Conservation (phyloP, 2,797 vertebrate genomes). For the Echeneis naucrates region DNA sequence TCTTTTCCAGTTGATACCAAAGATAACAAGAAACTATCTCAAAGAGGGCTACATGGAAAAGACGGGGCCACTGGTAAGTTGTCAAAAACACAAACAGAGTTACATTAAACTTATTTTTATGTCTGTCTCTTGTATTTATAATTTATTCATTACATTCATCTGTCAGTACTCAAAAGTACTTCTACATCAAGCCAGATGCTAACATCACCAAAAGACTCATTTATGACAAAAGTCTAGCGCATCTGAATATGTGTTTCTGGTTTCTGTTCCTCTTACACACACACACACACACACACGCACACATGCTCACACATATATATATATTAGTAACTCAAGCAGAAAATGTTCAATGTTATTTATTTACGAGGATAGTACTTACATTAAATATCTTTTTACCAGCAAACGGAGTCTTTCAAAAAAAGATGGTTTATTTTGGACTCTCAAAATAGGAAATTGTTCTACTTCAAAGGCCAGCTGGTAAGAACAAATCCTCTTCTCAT, state of each 20-base stretch:
- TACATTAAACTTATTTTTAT: not conserved
- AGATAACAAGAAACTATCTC: slow-evolving; percentile 91
- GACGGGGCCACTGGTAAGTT: slow-evolving; percentile 91
- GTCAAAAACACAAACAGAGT: not conserved
- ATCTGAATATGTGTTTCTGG: slow-evolving; percentile 13
- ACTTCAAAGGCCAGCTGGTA: slow-evolving; percentile 93
- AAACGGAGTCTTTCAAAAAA: slow-evolving; percentile 90
- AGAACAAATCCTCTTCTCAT: slow-evolving; percentile 53
- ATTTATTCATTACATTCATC: not conserved
- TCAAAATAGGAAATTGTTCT: slow-evolving; percentile 90
- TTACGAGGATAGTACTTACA: not conserved
- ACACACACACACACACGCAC: not conserved
- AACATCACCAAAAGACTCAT: not conserved
- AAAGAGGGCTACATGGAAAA: slow-evolving; percentile 98
- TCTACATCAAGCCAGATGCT: not conserved
- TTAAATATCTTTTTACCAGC: slow-evolving; percentile 76
- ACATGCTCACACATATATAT: not conserved
- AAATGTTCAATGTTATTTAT: not conserved
- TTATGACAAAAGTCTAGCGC: slow-evolving; percentile 2
- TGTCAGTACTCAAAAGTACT: not conserved
- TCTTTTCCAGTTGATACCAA: slow-evolving; percentile 87
- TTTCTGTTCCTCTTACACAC: slow-evolving; percentile 50
- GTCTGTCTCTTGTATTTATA: not conserved
- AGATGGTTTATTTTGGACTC: slow-evolving; percentile 95
- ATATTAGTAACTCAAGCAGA: not conserved